Evolutionary conservation across 2,113 vertebrate species (phyloP).

Genomic region (Scortum barcoo): DNA sequence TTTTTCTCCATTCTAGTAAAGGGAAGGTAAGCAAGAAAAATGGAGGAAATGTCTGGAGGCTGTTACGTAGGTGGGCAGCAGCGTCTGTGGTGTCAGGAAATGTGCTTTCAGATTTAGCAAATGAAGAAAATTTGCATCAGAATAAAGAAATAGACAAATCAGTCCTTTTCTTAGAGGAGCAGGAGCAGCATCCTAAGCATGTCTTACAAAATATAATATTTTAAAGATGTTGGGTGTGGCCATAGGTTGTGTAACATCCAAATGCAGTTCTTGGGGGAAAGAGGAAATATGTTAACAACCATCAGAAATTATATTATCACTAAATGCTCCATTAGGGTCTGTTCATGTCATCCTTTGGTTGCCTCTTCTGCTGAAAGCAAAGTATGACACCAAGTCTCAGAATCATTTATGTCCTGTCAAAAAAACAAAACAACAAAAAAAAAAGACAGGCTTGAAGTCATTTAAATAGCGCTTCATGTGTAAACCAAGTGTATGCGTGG

Average conservation of each 20-base stretch:
- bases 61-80: slow-evolving; percentile 20
- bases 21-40: background rate
- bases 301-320: background rate
- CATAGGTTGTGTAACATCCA: background rate
- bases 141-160: background rate
- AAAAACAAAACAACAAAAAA: background rate
- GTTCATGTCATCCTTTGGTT: background rate
- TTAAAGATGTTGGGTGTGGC: background rate
- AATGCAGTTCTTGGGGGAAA: background rate
- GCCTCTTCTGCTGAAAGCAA: background rate
- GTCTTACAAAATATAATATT: background rate
- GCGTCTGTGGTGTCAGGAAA: slow-evolving; percentile 22
- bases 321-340: background rate
- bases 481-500: slow-evolving; percentile 2
- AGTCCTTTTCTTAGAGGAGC: background rate
- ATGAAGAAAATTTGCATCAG: background rate
- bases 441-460: background rate
- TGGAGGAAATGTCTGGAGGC: slow-evolving; percentile 17
- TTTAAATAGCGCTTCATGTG: slow-evolving; percentile 2
- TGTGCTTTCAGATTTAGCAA: slow-evolving; percentile 1
- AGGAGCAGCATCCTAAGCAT: background rate
- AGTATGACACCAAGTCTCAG: background rate
- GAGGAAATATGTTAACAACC: background rate
- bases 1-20: background rate
- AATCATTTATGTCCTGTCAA: background rate